Evolutionary conservation across 2,797 vertebrate genomes (phyloP), one percentile per base, ranked within the genome.

Genomic region (Lacerta bilineata): DNA sequence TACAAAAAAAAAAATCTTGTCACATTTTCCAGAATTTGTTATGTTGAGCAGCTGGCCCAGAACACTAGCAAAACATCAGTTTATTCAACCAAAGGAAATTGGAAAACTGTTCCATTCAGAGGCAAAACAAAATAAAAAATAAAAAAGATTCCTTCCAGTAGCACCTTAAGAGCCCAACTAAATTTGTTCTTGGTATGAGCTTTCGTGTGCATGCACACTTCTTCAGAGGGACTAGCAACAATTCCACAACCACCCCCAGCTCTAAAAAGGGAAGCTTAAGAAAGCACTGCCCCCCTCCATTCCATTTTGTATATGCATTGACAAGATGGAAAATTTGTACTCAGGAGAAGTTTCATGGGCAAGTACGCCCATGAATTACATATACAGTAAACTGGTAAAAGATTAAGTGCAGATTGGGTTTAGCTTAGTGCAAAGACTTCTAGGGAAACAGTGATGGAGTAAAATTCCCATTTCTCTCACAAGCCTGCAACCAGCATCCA

Each of bases 221-320:
- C 33, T 18, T 83, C 80, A 83, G 46, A 78, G 27, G 50, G n/a
- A 59, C 46, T 17, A 87, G 46, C 66, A 87, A 59, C 39, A 66
- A 41, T 43, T 64, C 71, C 8, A 11, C 64, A 13, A 33, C 33
- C 46, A 3, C 50, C 23, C 66, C 41, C 4, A 18, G 8, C 17
- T n/a, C 15, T 25, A 23, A 33, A 71, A 33, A 20, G 5, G 23
- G 43, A 64, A 15, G n/a, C 33, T 68, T 8, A 50, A 68, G 72
- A 76, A 66, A 50, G 41, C 25, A 29, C 5, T 27, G 74, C 25
- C 72, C 71, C 18, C 61, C 75, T 46, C 8, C 74, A 33, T 61
- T 85, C 6, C 11, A 11, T 83, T 69, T 23, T 50, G 68, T 68
- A 50, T 50, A 50, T 50, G 46, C 7, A 43, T 43, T 61, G 33